Conservation (phyloP, 2,888 invertebrate genomes). For the Schizaphis graminum region DNA sequence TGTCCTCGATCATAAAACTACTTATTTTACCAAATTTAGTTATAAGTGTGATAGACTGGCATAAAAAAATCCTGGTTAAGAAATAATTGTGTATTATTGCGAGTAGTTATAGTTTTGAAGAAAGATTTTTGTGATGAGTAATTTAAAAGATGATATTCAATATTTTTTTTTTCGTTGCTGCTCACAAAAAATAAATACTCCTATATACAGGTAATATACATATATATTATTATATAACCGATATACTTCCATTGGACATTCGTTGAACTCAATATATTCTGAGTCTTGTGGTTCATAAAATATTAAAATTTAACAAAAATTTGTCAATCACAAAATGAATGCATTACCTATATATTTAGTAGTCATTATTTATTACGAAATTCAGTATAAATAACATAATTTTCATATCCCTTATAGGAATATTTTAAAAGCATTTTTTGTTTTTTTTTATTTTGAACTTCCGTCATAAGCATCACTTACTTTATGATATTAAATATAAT, state of each 20-base stretch:
- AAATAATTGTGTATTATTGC: background rate
- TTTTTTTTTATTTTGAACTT: background rate
- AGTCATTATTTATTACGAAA: background rate
- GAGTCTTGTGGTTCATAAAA: background rate
- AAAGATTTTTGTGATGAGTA: background rate
- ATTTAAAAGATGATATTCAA: background rate
- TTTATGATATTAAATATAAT: background rate
- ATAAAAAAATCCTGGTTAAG: background rate
- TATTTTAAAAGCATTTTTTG: background rate
- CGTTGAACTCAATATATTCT: background rate
- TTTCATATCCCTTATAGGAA: background rate
- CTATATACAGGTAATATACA: background rate
- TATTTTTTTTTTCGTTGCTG: background rate
- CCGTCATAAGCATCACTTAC: background rate
- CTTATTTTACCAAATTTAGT: no score
- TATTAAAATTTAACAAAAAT: background rate
- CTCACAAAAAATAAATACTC: background rate
- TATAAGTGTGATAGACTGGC: no score
- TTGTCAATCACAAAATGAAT: background rate
- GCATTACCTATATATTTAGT: background rate
- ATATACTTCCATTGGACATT: background rate
- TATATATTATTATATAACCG: no score
- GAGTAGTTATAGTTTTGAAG: background rate
- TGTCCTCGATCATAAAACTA: no score
- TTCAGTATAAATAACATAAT: background rate